Percentiles rank a stretch among this genome's conserved stretches.
Evolutionary conservation across 2,888 invertebrate genomes (phyloP).

Genomic region (Drosophila infuscata): DNA sequence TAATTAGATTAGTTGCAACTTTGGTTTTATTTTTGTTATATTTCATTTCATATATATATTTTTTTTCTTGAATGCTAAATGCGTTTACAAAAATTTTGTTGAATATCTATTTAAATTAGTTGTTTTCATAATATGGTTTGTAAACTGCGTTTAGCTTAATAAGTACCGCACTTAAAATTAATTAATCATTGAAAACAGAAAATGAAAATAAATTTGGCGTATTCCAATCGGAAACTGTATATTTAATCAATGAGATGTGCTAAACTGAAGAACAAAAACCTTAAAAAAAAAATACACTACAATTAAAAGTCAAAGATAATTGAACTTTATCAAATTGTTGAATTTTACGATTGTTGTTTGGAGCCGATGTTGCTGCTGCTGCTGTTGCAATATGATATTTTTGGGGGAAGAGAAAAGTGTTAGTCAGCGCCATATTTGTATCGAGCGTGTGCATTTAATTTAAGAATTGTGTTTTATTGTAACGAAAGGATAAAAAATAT

Average conservation of each 20-base stretch:
- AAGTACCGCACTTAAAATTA: slow-evolving; percentile 67
- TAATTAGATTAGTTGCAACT: slow-evolving; percentile 18
- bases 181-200: slow-evolving; percentile 55
- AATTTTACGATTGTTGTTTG: slow-evolving; percentile 9
- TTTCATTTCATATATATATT: slow-evolving; percentile 10
- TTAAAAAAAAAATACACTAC: slow-evolving; percentile 40
- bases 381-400: slow-evolving; percentile 5
- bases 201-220: slow-evolving; percentile 11
- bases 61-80: slow-evolving; percentile 38
- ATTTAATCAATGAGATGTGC: slow-evolving; percentile 18
- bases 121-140: slow-evolving; percentile 5
- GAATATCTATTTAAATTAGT: slow-evolving; percentile 14
- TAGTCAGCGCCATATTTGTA: slow-evolving; percentile 27
- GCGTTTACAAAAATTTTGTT: slow-evolving; percentile 20
- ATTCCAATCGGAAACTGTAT: background rate
- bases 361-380: slow-evolving; percentile 8
- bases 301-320: slow-evolving; percentile 51
- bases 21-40: slow-evolving; percentile 10
- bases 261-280: slow-evolving; percentile 21
- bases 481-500: slow-evolving; percentile 44
- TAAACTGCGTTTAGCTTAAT: slow-evolving; percentile 38
- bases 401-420: slow-evolving; percentile 2
- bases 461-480: slow-evolving; percentile 43
- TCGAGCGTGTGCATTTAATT: slow-evolving; percentile 42
- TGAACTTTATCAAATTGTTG: slow-evolving; percentile 15